These are phyloP conservation scores for Myripristis murdjan DNA, from an alignment of 2,797 vertebrate genomes.

Conservation along the genomic window DNA sequence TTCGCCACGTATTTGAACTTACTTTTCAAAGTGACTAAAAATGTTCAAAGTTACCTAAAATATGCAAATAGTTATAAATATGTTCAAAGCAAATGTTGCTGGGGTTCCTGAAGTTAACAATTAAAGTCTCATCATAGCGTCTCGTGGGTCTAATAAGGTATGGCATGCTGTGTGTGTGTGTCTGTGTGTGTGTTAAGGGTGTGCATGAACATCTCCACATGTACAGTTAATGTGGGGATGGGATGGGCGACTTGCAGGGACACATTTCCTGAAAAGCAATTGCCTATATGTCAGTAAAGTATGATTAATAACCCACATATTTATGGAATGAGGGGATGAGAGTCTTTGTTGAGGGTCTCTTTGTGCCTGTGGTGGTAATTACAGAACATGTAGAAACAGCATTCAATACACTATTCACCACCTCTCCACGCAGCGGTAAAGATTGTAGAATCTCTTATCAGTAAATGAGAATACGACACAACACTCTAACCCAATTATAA, in stretches of 20 bases:
- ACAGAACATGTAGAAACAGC: conserved; percentile 34
- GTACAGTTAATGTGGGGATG: not conserved
- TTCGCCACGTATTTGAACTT: conserved; percentile 44
- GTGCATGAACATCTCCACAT: not conserved
- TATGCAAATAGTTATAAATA: conserved; percentile 62
- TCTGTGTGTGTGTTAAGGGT: not conserved
- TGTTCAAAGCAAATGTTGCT: conserved; percentile 43
- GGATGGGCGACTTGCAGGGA: not conserved
- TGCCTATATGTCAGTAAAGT: conserved; percentile 34
- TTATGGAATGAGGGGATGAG: conserved; percentile 2
- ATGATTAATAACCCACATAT: conserved; percentile 51
- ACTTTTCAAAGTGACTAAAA: conserved; percentile 61
- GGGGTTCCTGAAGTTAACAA: conserved; percentile 21
- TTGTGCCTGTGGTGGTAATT: conserved; percentile 47
- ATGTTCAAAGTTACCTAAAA: conserved; percentile 65
- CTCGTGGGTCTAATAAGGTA: conserved; percentile 24
- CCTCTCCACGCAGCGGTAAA: not conserved
- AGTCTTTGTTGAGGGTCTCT: conserved; percentile 26
- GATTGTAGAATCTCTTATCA: conserved; percentile 21
- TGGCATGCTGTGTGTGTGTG: not conserved
- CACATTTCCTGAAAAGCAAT: conserved; percentile 23
- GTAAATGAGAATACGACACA: conserved; percentile 18
- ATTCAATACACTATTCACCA: conserved; percentile 22
- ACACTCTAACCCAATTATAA: conserved; percentile 18
- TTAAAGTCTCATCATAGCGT: conserved; percentile 23